These are phyloP conservation scores for Drosophila birchii DNA, from an alignment of 2,888 invertebrate species.

Conservation along the genomic window DNA sequence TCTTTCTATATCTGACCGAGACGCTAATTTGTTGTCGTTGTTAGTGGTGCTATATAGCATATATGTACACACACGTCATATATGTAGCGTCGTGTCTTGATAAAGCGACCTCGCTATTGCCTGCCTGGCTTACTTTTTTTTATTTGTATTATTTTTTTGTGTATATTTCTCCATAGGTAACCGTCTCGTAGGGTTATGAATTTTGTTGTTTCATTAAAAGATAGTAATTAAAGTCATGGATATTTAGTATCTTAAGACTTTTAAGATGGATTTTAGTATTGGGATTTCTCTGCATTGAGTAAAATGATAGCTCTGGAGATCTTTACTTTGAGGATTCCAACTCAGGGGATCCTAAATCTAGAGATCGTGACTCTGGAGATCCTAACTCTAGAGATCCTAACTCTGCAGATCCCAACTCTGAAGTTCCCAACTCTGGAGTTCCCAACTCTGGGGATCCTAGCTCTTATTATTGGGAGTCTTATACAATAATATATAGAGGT, in stretches of 20 bases:
- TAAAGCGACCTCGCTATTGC: conserved; percentile 70
- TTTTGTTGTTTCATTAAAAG: conserved; percentile 1
- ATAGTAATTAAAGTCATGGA: background rate
- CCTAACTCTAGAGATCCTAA: background rate
- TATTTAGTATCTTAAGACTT: background rate
- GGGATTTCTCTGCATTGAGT: background rate
- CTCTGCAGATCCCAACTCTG: background rate
- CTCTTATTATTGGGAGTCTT: background rate
- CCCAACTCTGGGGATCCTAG: background rate
- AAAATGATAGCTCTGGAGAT: background rate
- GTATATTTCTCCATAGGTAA: conserved; percentile 16
- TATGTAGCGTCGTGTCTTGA: conserved; percentile 34
- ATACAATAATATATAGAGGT: background rate
- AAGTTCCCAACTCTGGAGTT: background rate
- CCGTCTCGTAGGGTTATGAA: conserved; percentile 14
- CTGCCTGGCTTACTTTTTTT: conserved; percentile 23
- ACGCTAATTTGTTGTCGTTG: conserved; percentile 43
- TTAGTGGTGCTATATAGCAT: conserved; percentile 24
- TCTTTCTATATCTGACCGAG: conserved; percentile 27
- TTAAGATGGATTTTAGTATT: background rate
- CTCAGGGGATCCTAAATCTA: background rate
- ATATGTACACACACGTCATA: conserved; percentile 2
- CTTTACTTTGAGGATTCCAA: background rate
- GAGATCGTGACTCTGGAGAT: background rate
- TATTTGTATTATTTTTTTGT: conserved; percentile 19